Base-by-base conservation (phyloP, 2,888 invertebrate species). In the Eilema caniola region DNA sequence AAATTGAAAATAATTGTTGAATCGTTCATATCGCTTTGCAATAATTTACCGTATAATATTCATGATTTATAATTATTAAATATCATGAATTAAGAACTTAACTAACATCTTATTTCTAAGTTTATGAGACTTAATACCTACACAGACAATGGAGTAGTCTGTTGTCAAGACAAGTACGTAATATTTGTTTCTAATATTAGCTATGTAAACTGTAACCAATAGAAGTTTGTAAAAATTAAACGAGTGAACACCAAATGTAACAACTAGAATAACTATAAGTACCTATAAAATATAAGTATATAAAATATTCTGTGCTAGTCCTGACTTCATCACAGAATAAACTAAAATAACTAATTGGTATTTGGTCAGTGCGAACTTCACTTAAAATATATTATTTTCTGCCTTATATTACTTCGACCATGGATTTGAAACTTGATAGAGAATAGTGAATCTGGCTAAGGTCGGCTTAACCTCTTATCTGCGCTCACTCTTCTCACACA, bases 1-100 rank as follows among this genome's bases (percentile, higher is more conserved):
- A 66, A 66, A 66, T 60, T 64, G 28, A n/a, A 28, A 4, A n/a
- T 37, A 47, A 47, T 20, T 28, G 16, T 25, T 67, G 60, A 47
- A 60, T 60, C 25, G 41, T n/a, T 67, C n/a, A 12, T 10, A 41
- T 41, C 41, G 41, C 16, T 41, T 47, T 20, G 47, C 47, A 20
- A 47, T 41, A 20, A 47, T 47, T 47, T 47, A 47, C 47, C 16
- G 20, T 47, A 47, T 47, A 47, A 47, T 20, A 20, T 20, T 47
- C 4, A 7, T 47, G 16, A 41, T 41, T 16, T 16, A 41, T 37
- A 37, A 41, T 14, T 16, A 41, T 28, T 28, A 28, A 41, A 41
- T 41, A 14, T 5, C 41, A 41, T 41, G 1, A 14, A 41, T 41
- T 41, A 41, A 16, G 37, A 41, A 41, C 41, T 47, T 47, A 47